Evolutionary conservation across 2,888 invertebrate genomes (phyloP).

Genomic region (Perizoma flavofasciatum): DNA sequence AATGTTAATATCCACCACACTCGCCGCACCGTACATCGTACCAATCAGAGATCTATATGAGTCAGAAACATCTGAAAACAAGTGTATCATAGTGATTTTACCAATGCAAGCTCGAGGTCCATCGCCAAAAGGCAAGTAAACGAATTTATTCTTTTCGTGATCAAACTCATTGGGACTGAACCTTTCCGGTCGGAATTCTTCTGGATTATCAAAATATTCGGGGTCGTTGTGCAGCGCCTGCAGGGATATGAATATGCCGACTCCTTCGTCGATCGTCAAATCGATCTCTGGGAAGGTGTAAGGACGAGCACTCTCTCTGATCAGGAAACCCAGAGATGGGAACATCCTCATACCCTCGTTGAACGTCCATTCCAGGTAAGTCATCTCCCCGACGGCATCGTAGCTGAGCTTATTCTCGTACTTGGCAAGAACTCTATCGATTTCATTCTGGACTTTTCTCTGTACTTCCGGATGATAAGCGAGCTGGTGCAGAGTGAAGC

Average conservation of each 20-base stretch:
- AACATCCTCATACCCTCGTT: conserved; percentile 64
- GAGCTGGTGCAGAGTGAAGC: conserved; percentile 61
- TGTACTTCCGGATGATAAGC: conserved; percentile 58
- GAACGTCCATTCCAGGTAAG: conserved; percentile 57
- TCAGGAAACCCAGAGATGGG: conserved; percentile 61
- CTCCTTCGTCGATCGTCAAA: conserved; percentile 55
- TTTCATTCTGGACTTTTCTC: conserved; percentile 53
- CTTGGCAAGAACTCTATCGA: conserved; percentile 52
- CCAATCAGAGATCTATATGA: too few relatives aligned
- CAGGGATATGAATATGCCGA: conserved; percentile 54
- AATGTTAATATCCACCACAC: not conserved
- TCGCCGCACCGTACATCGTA: too few relatives aligned
- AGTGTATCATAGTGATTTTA: conserved; percentile 31
- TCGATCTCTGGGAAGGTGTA: conserved; percentile 57
- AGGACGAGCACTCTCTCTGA: conserved; percentile 49
- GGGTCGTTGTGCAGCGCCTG: conserved; percentile 63
- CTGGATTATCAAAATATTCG: conserved; percentile 57
- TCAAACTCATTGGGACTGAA: conserved; percentile 49
- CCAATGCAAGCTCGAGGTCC: conserved; percentile 65
- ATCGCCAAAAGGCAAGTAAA: conserved; percentile 61
- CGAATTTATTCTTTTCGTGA: conserved; percentile 46
- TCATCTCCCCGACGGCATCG: conserved; percentile 62
- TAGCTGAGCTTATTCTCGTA: conserved; percentile 54
- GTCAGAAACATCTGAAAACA: too few relatives aligned
- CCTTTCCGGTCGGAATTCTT: conserved; percentile 60